Evolutionary conservation across 2,888 invertebrate genomes (phyloP).

Genomic region (Pherbina coryleti): DNA sequence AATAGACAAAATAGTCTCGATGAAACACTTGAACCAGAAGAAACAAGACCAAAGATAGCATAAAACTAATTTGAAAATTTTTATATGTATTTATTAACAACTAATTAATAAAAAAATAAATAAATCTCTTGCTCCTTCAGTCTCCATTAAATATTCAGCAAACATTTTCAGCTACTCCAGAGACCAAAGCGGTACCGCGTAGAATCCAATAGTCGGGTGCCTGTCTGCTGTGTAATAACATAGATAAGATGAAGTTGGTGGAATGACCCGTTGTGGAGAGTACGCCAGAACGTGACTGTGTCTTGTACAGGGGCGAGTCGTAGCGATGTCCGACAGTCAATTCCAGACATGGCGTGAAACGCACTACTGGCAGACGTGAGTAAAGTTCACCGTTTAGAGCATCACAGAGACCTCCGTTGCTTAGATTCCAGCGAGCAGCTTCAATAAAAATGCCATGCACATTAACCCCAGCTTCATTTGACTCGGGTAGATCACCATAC

Average conservation of each 20-base stretch:
- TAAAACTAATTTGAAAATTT: not conserved
- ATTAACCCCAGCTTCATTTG: constrained; percentile 78
- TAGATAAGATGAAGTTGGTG: constrained; percentile 89
- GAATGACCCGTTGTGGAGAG: constrained; percentile 94
- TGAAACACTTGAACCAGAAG: constrained; percentile 27
- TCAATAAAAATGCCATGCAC: constrained; percentile 88
- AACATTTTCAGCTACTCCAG: constrained; percentile 79
- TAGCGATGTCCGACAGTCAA: constrained; percentile 56
- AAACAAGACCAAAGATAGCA: not conserved
- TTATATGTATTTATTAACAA: not conserved
- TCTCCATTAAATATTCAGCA: constrained; percentile 49
- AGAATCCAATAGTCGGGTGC: constrained; percentile 87
- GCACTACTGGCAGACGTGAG: constrained; percentile 62
- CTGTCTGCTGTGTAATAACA: constrained; percentile 77
- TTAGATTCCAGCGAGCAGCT: constrained; percentile 87
- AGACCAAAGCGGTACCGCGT: constrained; percentile 88
- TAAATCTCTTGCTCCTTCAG: not conserved
- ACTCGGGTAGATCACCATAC: constrained; percentile 72
- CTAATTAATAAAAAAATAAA: constrained; percentile 8
- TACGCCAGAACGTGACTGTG: constrained; percentile 86
- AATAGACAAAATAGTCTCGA: constrained; percentile 70
- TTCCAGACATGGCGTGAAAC: constrained; percentile 65
- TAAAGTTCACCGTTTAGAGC: constrained; percentile 73
- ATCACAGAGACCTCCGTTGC: constrained; percentile 79
- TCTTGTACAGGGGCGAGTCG: constrained; percentile 86